phyloP scores from a whole-genome alignment of 2,113 vertebrate species.

The Harpagus bidentatus region DNA sequence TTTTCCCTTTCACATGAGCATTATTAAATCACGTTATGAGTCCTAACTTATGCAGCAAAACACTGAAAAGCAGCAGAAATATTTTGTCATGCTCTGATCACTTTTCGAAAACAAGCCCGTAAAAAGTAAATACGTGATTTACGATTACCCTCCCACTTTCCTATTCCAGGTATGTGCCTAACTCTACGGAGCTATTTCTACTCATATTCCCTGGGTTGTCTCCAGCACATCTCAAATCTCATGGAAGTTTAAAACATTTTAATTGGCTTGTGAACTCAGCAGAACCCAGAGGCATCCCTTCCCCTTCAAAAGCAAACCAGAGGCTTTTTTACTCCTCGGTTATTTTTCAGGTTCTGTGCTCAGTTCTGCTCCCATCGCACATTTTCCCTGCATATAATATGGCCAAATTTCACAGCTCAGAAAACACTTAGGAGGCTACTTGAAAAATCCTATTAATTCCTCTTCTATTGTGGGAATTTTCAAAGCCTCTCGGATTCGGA shows the following conservation, averaged over 20 bases:
- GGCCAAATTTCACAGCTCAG: slow-evolving; percentile 18
- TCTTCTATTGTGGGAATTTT: slow-evolving; percentile 36
- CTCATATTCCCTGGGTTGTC: background rate
- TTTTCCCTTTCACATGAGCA: slow-evolving; percentile 18
- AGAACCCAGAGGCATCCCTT: background rate
- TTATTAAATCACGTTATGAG: slow-evolving; percentile 37
- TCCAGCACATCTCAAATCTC: background rate
- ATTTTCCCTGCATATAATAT: background rate
- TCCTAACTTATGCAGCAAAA: slow-evolving; percentile 65
- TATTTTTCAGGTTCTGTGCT: background rate
- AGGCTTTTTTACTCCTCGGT: background rate
- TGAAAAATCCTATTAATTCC: slow-evolving; percentile 42
- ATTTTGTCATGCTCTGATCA: slow-evolving; percentile 65
- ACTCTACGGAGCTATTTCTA: background rate
- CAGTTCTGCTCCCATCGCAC: background rate
- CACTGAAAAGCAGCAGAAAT: slow-evolving; percentile 68
- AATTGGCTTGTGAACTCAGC: background rate
- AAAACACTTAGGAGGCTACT: slow-evolving; percentile 13
- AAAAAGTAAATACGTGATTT: slow-evolving; percentile 52
- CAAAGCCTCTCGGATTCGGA: slow-evolving; percentile 52
- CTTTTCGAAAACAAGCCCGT: slow-evolving; percentile 50
- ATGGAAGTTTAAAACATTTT: background rate
- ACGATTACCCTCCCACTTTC: slow-evolving; percentile 22
- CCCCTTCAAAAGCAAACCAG: background rate
- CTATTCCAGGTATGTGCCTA: background rate